Evolutionary conservation across 2,797 vertebrate genomes (phyloP).

Genomic region (Silurus lanzhouensis): DNA sequence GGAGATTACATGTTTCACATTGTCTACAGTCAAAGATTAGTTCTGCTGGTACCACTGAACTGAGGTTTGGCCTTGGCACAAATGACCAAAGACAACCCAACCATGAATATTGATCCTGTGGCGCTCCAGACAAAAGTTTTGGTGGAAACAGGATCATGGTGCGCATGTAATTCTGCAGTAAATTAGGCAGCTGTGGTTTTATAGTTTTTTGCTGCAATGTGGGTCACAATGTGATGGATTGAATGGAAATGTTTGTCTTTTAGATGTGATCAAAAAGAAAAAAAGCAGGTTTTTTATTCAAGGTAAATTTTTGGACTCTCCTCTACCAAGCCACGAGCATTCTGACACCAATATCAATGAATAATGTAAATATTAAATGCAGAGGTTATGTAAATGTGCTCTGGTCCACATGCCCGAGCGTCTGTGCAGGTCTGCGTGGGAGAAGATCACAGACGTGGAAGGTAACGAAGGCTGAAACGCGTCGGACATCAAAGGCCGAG

Average conservation of each 20-base stretch:
- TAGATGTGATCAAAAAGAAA: not conserved
- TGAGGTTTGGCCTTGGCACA: too few species aligned
- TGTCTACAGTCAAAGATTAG: too few species aligned
- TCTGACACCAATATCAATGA: not conserved
- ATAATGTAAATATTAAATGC: constrained; percentile 13
- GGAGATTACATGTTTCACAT: too few species aligned
- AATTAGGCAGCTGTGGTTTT: too few species aligned
- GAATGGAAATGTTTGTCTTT: not conserved
- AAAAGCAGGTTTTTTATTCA: not conserved
- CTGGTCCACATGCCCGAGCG: constrained; percentile 14
- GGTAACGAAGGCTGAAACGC: constrained; percentile 37
- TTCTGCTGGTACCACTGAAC: too few species aligned
- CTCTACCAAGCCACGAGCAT: not conserved
- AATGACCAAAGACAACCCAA: too few species aligned
- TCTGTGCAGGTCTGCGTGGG: constrained; percentile 35
- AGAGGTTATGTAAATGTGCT: not conserved
- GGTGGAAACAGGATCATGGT: too few species aligned
- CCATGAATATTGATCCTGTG: too few species aligned
- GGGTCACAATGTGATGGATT: not conserved
- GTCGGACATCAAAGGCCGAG: constrained; percentile 44
- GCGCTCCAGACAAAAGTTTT: too few species aligned
- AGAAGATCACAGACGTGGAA: constrained; percentile 44
- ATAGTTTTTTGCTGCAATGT: too few species aligned
- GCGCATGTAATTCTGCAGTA: too few species aligned
- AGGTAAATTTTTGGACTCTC: not conserved